phyloP scores from a whole-genome alignment of 2,888 invertebrate species.

The Netelia fuscicornis region DNA sequence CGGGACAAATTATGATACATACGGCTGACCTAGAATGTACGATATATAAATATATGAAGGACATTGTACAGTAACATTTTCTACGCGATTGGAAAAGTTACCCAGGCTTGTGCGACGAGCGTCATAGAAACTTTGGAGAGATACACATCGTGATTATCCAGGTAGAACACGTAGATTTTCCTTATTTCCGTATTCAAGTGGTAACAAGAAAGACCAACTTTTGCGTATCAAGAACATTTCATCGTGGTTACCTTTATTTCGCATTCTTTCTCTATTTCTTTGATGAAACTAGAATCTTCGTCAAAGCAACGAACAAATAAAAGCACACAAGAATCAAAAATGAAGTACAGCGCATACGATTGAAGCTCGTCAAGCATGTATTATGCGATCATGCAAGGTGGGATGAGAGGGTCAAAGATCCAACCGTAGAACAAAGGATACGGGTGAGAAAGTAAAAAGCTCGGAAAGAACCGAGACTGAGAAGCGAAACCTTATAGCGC shows the following conservation, averaged over 20 bases:
- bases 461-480: neutral
- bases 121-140: neutral
- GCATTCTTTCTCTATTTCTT: too few species aligned
- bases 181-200: too few species aligned
- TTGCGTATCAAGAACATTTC: too few species aligned
- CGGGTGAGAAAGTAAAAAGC: conserved; percentile 8
- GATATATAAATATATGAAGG: neutral
- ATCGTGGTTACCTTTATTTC: too few species aligned
- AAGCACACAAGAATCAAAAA: too few species aligned
- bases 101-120: neutral
- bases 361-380: conserved; percentile 15
- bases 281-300: too few species aligned
- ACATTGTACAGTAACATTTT: neutral
- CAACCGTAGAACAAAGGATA: conserved; percentile 30
- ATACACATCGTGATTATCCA: too few species aligned
- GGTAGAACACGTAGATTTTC: too few species aligned
- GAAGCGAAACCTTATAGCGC: neutral
- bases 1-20: conserved; percentile 54
- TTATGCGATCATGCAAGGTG: neutral
- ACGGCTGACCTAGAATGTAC: neutral
- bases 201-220: too few species aligned
- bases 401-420: neutral
- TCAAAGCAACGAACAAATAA: too few species aligned
- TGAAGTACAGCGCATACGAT: neutral
- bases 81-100: neutral